A percentile compares a stretch with the other conserved stretches of the same genome.
These are phyloP conservation scores for Callosobruchus maculatus DNA, from an alignment of 2,888 invertebrate genomes.

Conservation along the genomic window DNA sequence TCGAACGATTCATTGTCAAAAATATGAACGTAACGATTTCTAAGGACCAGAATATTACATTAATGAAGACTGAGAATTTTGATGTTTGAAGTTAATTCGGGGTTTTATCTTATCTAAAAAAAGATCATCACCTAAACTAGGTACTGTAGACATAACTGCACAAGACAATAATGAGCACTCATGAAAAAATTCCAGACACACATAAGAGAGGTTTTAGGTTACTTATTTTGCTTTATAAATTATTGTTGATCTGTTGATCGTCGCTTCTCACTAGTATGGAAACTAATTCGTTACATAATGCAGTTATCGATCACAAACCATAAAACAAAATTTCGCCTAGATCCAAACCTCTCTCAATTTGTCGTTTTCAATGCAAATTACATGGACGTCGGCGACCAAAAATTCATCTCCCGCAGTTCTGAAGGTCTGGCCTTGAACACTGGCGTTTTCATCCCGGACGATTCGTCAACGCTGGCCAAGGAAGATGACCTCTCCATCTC, in stretches of 20 bases:
- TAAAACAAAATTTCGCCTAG: neutral
- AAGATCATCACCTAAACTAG: neutral
- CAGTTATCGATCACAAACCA: too few species aligned
- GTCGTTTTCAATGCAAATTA: conserved; percentile 39
- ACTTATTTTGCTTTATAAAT: too few species aligned
- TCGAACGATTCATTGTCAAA: neutral
- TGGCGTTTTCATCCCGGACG: conserved; percentile 33
- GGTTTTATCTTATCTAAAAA: neutral
- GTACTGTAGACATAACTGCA: neutral
- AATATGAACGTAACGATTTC: neutral
- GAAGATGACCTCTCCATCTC: conserved; percentile 28
- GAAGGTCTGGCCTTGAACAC: conserved; percentile 61
- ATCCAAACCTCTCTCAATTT: neutral
- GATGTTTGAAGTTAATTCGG: neutral
- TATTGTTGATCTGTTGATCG: neutral
- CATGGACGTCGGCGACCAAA: conserved; percentile 84
- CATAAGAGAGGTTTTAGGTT: neutral
- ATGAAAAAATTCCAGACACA: neutral
- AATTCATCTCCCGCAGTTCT: conserved; percentile 77
- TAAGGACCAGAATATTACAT: neutral
- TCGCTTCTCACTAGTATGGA: too few species aligned
- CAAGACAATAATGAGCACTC: neutral
- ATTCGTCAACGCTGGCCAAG: conserved; percentile 32
- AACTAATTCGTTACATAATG: too few species aligned
- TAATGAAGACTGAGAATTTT: neutral